Conservation (phyloP, 2,113 vertebrate genomes). For the Pyxicephalus adspersus region DNA sequence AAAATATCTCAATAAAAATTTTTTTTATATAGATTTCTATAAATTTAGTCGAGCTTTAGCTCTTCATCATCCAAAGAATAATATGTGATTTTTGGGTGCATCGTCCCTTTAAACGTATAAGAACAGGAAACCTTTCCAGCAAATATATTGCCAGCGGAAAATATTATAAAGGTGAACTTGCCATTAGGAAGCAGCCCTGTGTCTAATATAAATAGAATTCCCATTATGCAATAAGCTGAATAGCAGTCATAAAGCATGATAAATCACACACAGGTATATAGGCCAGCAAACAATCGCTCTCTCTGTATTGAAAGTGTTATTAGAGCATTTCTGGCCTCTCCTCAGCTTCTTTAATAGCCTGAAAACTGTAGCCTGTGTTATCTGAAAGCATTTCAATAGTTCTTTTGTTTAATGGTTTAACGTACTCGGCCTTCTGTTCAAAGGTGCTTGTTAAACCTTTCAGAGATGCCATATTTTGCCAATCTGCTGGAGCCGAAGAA, state of each 20-base stretch:
- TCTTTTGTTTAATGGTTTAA: slow-evolving; percentile 60
- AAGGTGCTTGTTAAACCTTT: slow-evolving; percentile 50
- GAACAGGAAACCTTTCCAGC: no score
- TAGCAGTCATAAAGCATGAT: background rate
- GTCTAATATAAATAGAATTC: background rate
- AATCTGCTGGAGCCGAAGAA: background rate
- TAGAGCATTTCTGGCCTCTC: slow-evolving; percentile 49
- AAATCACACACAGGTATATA: slow-evolving; percentile 9
- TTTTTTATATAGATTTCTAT: no score
- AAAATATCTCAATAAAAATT: no score
- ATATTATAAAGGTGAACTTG: no score
- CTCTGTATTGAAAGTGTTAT: slow-evolving; percentile 32
- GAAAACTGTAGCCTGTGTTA: slow-evolving; percentile 39
- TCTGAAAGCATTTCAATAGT: slow-evolving; percentile 57
- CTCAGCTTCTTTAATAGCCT: slow-evolving; percentile 20
- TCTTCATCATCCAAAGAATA: no score
- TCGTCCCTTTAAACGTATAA: no score
- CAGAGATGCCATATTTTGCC: slow-evolving; percentile 22
- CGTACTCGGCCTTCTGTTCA: slow-evolving; percentile 56
- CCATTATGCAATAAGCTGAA: slow-evolving; percentile 5
- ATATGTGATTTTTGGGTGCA: no score
- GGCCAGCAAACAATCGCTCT: slow-evolving; percentile 16
- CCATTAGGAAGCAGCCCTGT: background rate
- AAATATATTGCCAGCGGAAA: no score
- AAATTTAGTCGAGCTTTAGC: no score